Percentiles rank a stretch among this genome's conserved stretches.
Conservation (phyloP, 2,888 invertebrate genomes). For the Leptura quadrifasciata region DNA sequence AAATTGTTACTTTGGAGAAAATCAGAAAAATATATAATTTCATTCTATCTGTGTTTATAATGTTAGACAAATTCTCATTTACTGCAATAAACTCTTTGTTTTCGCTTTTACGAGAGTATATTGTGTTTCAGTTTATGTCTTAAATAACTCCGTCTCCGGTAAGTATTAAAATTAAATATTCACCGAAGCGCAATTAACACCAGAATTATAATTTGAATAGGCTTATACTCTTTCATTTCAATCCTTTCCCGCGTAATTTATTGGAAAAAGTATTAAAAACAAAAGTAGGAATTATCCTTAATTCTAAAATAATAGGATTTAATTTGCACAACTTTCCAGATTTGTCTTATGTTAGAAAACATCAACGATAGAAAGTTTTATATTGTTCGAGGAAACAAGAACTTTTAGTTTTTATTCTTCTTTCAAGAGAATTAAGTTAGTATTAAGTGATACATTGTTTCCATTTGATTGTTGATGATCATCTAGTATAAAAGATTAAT, state of each 20-base stretch:
- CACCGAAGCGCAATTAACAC: not conserved
- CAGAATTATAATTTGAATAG: not conserved
- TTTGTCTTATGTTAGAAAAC: not conserved
- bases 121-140: not conserved
- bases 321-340: not conserved
- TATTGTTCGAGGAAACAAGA: not conserved
- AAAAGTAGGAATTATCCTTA: conserved; percentile 7
- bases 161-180: not conserved
- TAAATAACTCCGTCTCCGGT: not conserved
- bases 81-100: too few relatives aligned
- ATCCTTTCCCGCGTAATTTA: not conserved
- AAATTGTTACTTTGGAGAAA: too few relatives aligned
- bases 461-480: not conserved
- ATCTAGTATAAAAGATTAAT: too few relatives aligned
- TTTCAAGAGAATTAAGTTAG: not conserved
- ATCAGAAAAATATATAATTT: too few relatives aligned
- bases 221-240: not conserved
- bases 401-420: too few relatives aligned
- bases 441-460: not conserved
- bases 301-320: conserved; percentile 2
- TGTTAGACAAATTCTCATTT: too few relatives aligned
- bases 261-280: not conserved
- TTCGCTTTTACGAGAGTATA: too few relatives aligned
- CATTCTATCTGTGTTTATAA: too few relatives aligned
- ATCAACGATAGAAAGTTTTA: not conserved